phyloP scores from a whole-genome alignment of 1,140 invertebrate genomes.

The Heliothis virescens region DNA sequence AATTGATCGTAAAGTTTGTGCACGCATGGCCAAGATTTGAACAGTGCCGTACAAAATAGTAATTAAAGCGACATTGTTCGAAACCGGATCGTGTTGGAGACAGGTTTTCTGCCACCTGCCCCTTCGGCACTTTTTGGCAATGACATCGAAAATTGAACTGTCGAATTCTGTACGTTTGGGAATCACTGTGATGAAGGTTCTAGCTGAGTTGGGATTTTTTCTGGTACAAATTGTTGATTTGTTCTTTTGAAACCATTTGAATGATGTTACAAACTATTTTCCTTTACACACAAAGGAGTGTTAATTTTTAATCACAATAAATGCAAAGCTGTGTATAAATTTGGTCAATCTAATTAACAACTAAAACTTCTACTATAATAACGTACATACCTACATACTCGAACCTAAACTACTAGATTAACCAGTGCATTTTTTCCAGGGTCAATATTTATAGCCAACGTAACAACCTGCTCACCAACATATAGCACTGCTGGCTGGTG shows the following conservation, averaged over 20 bases:
- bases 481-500: neutral
- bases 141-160: constrained; percentile 1
- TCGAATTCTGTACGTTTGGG: neutral
- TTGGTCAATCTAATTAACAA: no score
- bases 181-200: neutral
- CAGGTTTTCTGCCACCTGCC: constrained; percentile 13
- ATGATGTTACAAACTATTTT: no score
- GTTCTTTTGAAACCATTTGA: neutral
- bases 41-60: neutral
- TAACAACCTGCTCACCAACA: neutral
- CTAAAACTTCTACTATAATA: no score
- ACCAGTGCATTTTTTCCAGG: neutral
- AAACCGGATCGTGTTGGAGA: neutral
- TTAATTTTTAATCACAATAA: no score
- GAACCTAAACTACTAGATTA: no score
- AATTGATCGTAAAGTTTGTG: neutral
- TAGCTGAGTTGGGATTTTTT: neutral
- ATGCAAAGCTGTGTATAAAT: no score
- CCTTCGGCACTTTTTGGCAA: constrained; percentile 19
- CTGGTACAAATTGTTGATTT: neutral
- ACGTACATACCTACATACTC: no score
- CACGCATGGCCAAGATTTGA: neutral
- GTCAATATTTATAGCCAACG: neutral
- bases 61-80: neutral
- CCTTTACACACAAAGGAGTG: no score